Base-by-base conservation (phyloP, 2,888 invertebrate genomes). In the Plebejus melissa region DNA sequence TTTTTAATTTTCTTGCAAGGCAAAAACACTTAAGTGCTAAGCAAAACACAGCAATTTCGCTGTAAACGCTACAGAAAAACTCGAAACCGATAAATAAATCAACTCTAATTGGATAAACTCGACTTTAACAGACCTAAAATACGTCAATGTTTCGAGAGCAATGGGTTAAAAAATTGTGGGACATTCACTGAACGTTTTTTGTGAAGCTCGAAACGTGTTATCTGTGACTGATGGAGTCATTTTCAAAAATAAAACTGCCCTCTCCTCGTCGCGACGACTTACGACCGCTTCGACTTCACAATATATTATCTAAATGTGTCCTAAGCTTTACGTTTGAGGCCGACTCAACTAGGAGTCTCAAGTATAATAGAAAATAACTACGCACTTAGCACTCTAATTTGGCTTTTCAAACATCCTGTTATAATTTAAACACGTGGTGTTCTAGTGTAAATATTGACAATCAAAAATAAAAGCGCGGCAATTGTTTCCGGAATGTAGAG, bases 181-280 rank as follows among this genome's bases (percentile, higher is more conserved):
- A 89, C 85, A 82, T 87, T 85, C 83, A 87, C 86, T 81, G 78
- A 83, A 82, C 83, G 83, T 84, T 89, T 87, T 89, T 89, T 88
- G 85, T 87, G 83, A 84, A 87, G 84, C 84, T 82, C 81, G 81
- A 81, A 82, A 83, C 82, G 84, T 90, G 86, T 91, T 91, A 91
- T 88, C 90, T 81, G 88, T 92, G 91, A 93, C 82, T 89, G 88
- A 92, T 93, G 90, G 88, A 86, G 90, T 87, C 88, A 91, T 91
- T 90, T 88, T 91, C 88, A 86, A 93, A 93, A 93, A 93, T 93
- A 91, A 92, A 91, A 86, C 89, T 84, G 85, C 87, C 85, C 88
- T 87, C 79, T 82, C 85, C 85, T 83, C 81, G 81, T 83, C 79
- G 84, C 85, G 86, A 85, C 87, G 88, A 91, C 86, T 83, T 88